phyloP scores from a whole-genome alignment of 2,113 vertebrate genomes.

The Atrichornis clamosus region DNA sequence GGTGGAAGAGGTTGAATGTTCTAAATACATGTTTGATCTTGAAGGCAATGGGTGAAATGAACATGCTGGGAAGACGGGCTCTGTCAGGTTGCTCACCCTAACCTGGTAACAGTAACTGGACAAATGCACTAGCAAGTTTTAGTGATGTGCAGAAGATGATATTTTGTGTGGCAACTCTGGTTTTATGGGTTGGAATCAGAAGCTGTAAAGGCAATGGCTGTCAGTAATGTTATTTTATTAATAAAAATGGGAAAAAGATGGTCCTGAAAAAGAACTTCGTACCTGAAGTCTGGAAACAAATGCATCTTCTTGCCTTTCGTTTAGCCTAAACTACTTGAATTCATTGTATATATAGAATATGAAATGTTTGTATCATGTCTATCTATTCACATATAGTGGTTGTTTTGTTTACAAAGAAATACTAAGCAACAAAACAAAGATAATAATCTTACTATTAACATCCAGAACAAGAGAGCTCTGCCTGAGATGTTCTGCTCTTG shows the following conservation, averaged over 20 bases:
- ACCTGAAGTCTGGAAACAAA: neutral
- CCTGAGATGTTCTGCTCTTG: neutral
- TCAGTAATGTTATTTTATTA: neutral
- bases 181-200: neutral
- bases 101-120: neutral
- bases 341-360: neutral
- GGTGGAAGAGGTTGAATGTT: neutral
- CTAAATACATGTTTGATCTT: neutral
- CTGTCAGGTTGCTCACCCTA: neutral
- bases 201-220: neutral
- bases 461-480: neutral
- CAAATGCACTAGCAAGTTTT: neutral
- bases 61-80: fast-evolving
- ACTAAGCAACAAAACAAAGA: neutral
- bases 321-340: neutral
- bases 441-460: neutral
- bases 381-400: neutral
- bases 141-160: neutral
- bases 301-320: neutral
- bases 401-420: neutral
- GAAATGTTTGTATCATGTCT: neutral
- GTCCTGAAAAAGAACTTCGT: neutral
- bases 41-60: neutral
- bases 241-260: neutral
- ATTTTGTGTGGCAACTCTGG: neutral